A percentile compares a stretch with the other conserved stretches of the same genome.
Conservation (phyloP, 2,113 vertebrate genomes). For the Hassar affinis region DNA sequence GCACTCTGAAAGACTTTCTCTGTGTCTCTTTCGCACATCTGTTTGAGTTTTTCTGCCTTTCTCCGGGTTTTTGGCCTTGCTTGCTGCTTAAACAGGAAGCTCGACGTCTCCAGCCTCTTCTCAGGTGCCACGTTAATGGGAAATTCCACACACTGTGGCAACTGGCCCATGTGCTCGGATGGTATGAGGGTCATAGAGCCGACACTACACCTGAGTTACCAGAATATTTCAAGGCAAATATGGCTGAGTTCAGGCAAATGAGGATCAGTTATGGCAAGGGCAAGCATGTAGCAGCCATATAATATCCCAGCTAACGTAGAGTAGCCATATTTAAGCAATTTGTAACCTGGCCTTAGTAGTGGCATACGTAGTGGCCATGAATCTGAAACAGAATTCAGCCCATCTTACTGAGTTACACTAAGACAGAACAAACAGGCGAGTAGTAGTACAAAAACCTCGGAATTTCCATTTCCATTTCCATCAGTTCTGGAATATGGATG, state of each 20-base stretch:
- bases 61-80: constrained; percentile 45
- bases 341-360: neutral
- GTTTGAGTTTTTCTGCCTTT: constrained; percentile 60
- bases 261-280: neutral
- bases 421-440: neutral
- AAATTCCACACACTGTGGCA: constrained; percentile 59
- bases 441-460: neutral
- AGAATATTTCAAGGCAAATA: neutral
- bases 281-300: neutral
- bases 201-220: neutral
- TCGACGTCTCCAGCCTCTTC: constrained; percentile 51
- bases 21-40: constrained; percentile 64
- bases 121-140: constrained; percentile 49
- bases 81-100: constrained; percentile 47
- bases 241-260: neutral
- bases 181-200: neutral
- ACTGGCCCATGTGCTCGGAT: neutral
- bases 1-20: constrained; percentile 61
- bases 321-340: neutral
- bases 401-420: neutral
- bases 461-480: no score
- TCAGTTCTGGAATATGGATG: no score
- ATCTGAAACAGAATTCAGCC: neutral
- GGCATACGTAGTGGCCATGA: neutral
- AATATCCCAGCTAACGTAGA: neutral